These are phyloP conservation scores for Pterocles orientalis DNA, from an alignment of 2,113 vertebrate species.

Conservation along the genomic window DNA sequence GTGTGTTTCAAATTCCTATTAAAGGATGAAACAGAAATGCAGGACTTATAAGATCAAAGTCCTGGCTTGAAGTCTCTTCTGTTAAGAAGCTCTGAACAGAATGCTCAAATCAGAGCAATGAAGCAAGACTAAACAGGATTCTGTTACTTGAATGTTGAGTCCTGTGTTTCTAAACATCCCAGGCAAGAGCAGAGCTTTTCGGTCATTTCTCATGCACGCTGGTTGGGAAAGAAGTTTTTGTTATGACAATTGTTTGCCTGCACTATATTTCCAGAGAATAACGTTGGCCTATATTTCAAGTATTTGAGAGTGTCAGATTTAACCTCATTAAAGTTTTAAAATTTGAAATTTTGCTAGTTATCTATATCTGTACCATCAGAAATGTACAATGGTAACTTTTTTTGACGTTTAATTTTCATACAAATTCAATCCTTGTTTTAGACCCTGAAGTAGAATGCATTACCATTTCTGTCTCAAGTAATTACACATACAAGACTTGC, in stretches of 20 bases:
- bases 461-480: neutral
- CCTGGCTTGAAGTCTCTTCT: neutral
- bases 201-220: neutral
- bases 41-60: neutral
- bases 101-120: neutral
- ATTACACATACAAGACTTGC: neutral
- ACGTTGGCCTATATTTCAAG: neutral
- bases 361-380: neutral
- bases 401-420: neutral
- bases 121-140: neutral
- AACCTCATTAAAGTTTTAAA: neutral
- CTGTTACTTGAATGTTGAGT: neutral
- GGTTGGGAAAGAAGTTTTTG: neutral
- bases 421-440: neutral
- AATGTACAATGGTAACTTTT: neutral
- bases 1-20: neutral
- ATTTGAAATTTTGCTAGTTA: neutral
- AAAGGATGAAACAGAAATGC: neutral
- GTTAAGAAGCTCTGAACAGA: neutral
- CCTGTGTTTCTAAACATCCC: neutral
- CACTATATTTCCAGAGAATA: neutral
- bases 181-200: neutral
- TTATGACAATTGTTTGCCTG: neutral
- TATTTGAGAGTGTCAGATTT: neutral
- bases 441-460: neutral